These are phyloP conservation scores for Halocynthia roretzi DNA, from an alignment of 23 tunicate genomes.

Conservation along the genomic window DNA sequence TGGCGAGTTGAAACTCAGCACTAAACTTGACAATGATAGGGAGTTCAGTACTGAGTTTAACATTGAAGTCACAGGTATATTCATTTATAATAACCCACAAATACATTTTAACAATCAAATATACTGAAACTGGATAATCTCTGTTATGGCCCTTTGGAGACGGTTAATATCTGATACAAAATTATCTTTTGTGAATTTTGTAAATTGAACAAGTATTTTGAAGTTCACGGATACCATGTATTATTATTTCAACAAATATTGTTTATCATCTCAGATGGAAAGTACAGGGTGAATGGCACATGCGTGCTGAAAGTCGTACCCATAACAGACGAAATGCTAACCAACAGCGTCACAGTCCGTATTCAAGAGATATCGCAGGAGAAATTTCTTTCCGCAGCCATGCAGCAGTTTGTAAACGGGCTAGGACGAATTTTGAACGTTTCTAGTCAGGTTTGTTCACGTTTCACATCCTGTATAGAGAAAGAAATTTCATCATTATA, in stretches of 20 bases:
- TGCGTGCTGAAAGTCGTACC: conserved; percentile 67
- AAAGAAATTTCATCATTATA: too few species aligned
- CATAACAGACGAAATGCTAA: conserved; percentile 77
- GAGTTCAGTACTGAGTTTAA: conserved; percentile 36
- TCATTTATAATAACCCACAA: neutral
- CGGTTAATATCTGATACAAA: neutral
- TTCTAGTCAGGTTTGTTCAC: conserved; percentile 26
- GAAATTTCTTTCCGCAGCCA: conserved; percentile 64
- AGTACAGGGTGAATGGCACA: conserved; percentile 21
- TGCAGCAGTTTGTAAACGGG: conserved; percentile 58
- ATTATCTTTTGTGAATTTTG: neutral
- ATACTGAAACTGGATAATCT: neutral
- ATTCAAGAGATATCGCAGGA: conserved; percentile 70
- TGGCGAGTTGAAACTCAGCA: conserved; percentile 54
- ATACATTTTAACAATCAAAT: too few species aligned
- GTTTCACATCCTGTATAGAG: too few species aligned
- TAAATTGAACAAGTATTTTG: neutral
- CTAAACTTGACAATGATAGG: conserved; percentile 71
- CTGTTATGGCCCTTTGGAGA: neutral
- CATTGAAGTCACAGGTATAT: conserved; percentile 66
- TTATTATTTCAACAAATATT: neutral
- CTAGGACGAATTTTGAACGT: conserved; percentile 59
- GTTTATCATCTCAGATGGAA: conserved; percentile 48
- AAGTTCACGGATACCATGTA: neutral
- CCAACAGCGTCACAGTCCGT: conserved; percentile 92